phyloP scores from a whole-genome alignment of 2,113 vertebrate genomes.

The Antigone vipio region DNA sequence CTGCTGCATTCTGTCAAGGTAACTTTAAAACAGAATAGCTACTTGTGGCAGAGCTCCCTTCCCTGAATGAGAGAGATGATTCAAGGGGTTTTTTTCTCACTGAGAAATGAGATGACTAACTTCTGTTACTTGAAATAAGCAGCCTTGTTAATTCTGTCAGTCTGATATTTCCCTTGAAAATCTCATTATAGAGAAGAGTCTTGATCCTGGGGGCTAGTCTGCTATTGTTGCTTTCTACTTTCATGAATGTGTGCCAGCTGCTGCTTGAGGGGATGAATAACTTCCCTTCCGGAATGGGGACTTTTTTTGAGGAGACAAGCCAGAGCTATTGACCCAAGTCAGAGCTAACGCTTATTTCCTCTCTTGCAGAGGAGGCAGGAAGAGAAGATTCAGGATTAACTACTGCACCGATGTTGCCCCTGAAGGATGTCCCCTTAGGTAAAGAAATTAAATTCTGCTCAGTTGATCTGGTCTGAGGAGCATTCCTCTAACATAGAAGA shows the following conservation, averaged over 20 bases:
- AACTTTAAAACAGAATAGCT: neutral
- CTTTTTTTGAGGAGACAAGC: neutral
- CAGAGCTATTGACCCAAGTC: neutral
- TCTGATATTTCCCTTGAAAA: neutral
- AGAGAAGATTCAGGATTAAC: neutral
- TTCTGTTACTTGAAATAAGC: neutral
- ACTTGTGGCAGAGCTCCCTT: neutral
- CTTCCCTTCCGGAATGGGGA: neutral
- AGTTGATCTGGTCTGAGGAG: neutral
- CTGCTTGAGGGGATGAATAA: neutral
- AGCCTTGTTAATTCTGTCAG: neutral
- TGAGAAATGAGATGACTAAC: neutral
- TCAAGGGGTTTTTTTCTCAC: neutral
- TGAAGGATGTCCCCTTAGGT: neutral
- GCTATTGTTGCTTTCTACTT: neutral
- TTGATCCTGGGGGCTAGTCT: neutral
- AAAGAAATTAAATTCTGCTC: neutral
- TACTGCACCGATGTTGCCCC: neutral
- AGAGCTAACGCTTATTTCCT: neutral
- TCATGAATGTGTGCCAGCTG: neutral
- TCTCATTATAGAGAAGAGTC: neutral
- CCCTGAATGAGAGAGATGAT: neutral
- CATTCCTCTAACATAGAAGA: neutral
- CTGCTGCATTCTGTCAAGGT: neutral
- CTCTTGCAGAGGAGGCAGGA: neutral